A percentile compares a stretch with the other conserved stretches of the same genome.
phyloP scores from a whole-genome alignment of 2,113 vertebrate genomes.

The Centropus unirufus region DNA sequence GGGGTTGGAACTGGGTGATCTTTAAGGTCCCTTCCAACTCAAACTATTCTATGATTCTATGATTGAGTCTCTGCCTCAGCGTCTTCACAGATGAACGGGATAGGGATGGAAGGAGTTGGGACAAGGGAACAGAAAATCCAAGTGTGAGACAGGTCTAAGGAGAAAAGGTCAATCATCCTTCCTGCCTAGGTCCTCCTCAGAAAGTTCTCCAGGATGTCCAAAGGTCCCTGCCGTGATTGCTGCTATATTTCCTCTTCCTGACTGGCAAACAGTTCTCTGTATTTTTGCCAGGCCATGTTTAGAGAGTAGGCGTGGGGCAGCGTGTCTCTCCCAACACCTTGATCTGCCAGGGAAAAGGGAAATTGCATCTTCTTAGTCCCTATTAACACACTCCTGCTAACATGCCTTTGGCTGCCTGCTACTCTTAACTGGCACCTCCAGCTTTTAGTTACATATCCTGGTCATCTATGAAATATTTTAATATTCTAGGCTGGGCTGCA shows the following conservation, averaged over 20 bases:
- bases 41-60: too few species aligned
- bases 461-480: neutral
- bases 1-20: too few species aligned
- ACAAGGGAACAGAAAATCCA: neutral
- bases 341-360: neutral
- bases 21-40: too few species aligned
- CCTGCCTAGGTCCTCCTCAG: neutral
- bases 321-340: neutral
- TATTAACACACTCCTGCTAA: neutral
- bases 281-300: neutral
- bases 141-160: neutral
- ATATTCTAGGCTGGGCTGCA: neutral
- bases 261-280: neutral
- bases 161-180: neutral
- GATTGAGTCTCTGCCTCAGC: neutral
- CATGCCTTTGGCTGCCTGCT: neutral
- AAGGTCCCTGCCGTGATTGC: neutral
- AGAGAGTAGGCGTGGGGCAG: neutral
- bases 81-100: neutral
- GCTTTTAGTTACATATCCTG: neutral
- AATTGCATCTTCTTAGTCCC: neutral
- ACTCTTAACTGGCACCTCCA: neutral
- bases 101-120: neutral
- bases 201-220: neutral
- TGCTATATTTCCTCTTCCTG: neutral